phyloP scores from a whole-genome alignment of 2,113 vertebrate species.

The Scomber scombrus region DNA sequence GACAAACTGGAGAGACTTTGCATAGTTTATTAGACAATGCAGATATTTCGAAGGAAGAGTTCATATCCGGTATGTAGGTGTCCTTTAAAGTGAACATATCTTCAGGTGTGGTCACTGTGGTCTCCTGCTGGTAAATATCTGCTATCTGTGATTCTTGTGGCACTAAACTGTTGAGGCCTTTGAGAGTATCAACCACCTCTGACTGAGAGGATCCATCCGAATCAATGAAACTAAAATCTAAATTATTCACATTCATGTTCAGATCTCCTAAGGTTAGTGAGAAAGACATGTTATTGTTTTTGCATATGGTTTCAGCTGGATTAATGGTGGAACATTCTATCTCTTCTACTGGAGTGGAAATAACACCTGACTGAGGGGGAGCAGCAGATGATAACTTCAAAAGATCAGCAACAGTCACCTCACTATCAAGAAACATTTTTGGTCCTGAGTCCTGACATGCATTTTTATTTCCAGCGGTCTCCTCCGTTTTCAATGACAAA shows the following conservation, averaged over 20 bases:
- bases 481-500: slow-evolving; percentile 38
- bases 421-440: slow-evolving; percentile 42
- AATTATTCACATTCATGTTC: slow-evolving; percentile 80
- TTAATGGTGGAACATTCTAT: background rate
- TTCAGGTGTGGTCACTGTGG: slow-evolving; percentile 12
- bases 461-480: slow-evolving; percentile 20
- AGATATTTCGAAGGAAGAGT: slow-evolving; percentile 66
- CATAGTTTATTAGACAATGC: slow-evolving; percentile 48
- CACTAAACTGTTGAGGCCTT: slow-evolving; percentile 29
- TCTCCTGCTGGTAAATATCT: background rate
- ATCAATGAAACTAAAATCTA: slow-evolving; percentile 83
- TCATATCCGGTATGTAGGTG: slow-evolving; percentile 65
- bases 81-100: slow-evolving; percentile 69
- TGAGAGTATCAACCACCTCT: slow-evolving; percentile 57
- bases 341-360: slow-evolving; percentile 30
- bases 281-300: slow-evolving; percentile 70
- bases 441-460: slow-evolving; percentile 27
- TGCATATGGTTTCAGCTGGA: slow-evolving; percentile 16
- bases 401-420: slow-evolving; percentile 54
- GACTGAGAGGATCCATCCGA: slow-evolving; percentile 80
- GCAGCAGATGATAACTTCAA: slow-evolving; percentile 18
- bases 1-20: slow-evolving; percentile 58
- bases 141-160: slow-evolving; percentile 31
- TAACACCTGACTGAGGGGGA: slow-evolving; percentile 14
- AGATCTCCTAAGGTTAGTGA: slow-evolving; percentile 70